Evolutionary conservation across 1,140 invertebrate genomes (phyloP).

Genomic region (Adoxophyes honmai): DNA sequence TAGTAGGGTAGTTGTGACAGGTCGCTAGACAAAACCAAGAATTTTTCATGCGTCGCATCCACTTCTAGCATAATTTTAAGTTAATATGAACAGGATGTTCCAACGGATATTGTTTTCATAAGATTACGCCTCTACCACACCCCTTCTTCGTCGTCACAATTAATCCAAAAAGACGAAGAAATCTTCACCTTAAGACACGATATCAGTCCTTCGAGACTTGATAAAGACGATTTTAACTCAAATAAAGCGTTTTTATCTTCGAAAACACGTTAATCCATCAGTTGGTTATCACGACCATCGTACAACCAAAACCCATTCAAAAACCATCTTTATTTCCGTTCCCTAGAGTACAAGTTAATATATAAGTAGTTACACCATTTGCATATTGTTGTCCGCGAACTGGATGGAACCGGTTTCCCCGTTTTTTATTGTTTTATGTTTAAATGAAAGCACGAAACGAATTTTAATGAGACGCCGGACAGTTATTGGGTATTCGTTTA

Average conservation of each 20-base stretch:
- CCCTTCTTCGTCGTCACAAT: no score
- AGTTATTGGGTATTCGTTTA: constrained; percentile 3
- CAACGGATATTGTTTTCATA: no score
- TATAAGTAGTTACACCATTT: background rate
- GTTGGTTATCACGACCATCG: background rate
- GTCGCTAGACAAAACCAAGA: no score
- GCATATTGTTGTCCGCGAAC: background rate
- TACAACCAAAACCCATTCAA: background rate
- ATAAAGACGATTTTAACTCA: background rate
- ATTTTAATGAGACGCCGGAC: background rate
- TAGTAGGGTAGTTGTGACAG: no score
- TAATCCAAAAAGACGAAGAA: no score
- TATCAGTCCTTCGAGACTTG: background rate
- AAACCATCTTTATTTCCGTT: no score
- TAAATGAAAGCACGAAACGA: background rate
- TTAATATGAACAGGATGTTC: no score
- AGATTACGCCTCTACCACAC: no score
- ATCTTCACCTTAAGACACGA: no score
- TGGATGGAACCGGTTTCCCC: background rate
- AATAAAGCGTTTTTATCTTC: constrained; percentile 5
- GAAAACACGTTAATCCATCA: constrained; percentile 8
- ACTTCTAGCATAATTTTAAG: no score
- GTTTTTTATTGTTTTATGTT: constrained; percentile 4
- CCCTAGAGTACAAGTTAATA: no score
- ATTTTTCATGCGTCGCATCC: no score